Conservation (phyloP, 2,888 invertebrate genomes). For the Drosophila anceps region DNA sequence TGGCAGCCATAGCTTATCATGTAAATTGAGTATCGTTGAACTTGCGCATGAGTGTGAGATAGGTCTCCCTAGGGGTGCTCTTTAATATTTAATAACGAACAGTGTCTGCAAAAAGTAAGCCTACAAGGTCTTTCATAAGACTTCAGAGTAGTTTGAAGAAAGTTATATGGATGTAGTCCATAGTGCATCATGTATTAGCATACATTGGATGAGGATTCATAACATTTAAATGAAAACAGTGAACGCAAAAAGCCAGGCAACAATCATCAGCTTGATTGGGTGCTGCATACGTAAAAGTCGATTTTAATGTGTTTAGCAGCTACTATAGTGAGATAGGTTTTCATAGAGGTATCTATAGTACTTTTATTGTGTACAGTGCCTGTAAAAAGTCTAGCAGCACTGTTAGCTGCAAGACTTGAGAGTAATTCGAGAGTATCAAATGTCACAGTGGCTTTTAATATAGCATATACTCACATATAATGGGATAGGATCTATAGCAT, state of each 20-base stretch:
- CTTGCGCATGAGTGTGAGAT: too few relatives aligned
- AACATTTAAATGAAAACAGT: not conserved
- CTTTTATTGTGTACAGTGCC: not conserved
- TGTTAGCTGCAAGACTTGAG: not conserved
- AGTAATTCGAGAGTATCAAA: not conserved
- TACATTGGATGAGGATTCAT: too few relatives aligned
- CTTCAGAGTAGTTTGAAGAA: not conserved
- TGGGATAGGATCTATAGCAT: constrained; percentile 1
- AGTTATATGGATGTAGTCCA: not conserved
- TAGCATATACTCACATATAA: not conserved
- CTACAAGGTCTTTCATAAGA: too few relatives aligned
- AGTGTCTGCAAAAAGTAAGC: not conserved
- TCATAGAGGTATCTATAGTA: not conserved
- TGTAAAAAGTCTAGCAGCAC: not conserved
- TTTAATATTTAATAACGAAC: not conserved
- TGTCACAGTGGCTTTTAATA: not conserved
- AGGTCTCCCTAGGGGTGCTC: not conserved
- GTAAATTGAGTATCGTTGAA: not conserved
- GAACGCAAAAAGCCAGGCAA: not conserved
- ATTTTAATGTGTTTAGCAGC: not conserved
- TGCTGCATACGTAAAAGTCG: too few relatives aligned
- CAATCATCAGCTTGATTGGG: not conserved
- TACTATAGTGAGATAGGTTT: not conserved
- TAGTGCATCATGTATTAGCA: not conserved
- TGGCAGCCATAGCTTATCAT: not conserved